phyloP scores from a whole-genome alignment of 2,888 invertebrate genomes.

The Autographa pulchrina region DNA sequence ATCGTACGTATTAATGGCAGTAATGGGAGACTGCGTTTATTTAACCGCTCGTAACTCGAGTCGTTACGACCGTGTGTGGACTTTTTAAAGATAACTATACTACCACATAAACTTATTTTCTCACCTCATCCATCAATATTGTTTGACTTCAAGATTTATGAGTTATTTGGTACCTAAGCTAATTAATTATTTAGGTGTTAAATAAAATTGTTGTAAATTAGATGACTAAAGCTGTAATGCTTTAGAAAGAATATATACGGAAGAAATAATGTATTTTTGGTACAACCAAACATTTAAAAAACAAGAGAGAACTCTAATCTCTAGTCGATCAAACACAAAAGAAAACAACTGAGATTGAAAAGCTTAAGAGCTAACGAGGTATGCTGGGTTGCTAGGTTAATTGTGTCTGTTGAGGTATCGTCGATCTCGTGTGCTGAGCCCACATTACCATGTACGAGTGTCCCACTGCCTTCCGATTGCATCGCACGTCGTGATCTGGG shows the following conservation, averaged over 20 bases:
- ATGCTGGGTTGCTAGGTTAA: constrained; percentile 77
- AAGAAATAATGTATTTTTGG: neutral
- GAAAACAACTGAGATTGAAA: constrained; percentile 55
- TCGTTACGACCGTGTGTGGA: constrained; percentile 82
- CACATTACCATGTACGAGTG: constrained; percentile 73
- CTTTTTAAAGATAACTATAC: constrained; percentile 77
- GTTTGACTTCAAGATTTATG: constrained; percentile 57
- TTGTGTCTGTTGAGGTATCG: constrained; percentile 68
- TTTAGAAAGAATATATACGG: neutral
- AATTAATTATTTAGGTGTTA: constrained; percentile 6
- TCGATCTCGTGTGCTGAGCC: constrained; percentile 56
- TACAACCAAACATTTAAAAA: neutral
- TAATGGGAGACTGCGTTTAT: constrained; percentile 85
- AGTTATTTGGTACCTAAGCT: constrained; percentile 27
- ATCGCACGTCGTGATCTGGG: constrained; percentile 82
- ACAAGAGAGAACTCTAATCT: constrained; percentile 25
- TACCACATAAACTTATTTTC: constrained; percentile 69
- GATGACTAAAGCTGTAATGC: constrained; percentile 1
- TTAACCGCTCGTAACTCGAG: constrained; percentile 85
- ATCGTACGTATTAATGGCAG: constrained; percentile 73
- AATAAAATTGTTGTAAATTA: neutral
- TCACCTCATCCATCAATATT: constrained; percentile 68
- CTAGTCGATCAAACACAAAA: constrained; percentile 31
- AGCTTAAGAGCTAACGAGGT: constrained; percentile 68
- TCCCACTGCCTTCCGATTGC: constrained; percentile 71